phyloP scores from a whole-genome alignment of 1,140 invertebrate species.

The Brachionus plicatilis region DNA sequence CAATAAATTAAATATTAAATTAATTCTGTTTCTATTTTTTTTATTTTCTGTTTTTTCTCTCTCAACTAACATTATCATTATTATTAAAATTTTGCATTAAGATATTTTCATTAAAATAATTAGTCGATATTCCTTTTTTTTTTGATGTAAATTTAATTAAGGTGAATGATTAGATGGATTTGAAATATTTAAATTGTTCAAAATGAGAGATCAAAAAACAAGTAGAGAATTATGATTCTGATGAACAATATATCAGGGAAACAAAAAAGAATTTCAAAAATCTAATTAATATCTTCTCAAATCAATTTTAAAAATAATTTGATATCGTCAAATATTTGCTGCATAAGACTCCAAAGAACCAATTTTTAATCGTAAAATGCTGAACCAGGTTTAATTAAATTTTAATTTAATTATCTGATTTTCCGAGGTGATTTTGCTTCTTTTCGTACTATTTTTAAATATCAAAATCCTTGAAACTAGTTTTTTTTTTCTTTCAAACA shows the following conservation, averaged over 20 bases:
- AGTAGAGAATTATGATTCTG: background rate
- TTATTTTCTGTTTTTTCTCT: background rate
- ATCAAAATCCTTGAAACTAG: background rate
- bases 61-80: background rate
- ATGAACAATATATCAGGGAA: conserved; percentile 6
- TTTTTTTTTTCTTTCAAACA: background rate
- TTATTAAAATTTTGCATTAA: conserved; percentile 18
- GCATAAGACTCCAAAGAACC: background rate
- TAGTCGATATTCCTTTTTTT: conserved; percentile 9
- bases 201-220: conserved; percentile 29
- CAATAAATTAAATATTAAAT: conserved; percentile 38
- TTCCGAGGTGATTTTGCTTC: background rate
- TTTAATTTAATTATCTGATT: background rate
- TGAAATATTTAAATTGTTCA: conserved; percentile 29
- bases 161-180: conserved; percentile 32
- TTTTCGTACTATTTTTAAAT: background rate
- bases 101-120: conserved; percentile 37
- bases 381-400: background rate
- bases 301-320: conserved; percentile 23
- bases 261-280: background rate
- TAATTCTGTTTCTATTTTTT: conserved; percentile 4
- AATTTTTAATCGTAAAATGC: background rate
- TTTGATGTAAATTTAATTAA: conserved; percentile 15
- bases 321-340: background rate
- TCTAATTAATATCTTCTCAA: conserved; percentile 32